phyloP scores from a whole-genome alignment of 2,797 vertebrate species.

The Margarornis squamiger region DNA sequence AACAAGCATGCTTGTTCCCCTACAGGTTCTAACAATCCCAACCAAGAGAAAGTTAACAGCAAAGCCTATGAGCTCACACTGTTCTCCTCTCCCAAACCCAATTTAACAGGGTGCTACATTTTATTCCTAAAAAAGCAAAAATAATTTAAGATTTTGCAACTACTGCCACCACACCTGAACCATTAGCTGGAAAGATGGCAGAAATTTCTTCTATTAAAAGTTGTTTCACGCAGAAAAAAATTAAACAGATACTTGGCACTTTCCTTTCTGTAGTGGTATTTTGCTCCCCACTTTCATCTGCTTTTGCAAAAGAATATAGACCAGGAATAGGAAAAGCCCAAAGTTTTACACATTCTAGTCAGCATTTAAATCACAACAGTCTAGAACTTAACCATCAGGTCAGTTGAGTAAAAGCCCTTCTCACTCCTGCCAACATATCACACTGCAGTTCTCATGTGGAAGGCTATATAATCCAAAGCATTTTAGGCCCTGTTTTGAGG shows the following conservation, averaged over 20 bases:
- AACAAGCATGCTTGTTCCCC: background rate
- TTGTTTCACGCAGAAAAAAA: background rate
- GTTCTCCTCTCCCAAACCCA: background rate
- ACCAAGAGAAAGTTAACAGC: background rate
- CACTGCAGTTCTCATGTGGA: accelerated
- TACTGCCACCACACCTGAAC: background rate
- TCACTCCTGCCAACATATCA: background rate
- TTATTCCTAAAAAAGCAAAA: background rate
- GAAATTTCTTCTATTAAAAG: background rate
- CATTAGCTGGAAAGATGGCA: background rate
- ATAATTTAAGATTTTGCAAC: background rate
- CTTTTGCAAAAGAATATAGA: background rate
- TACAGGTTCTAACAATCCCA: background rate
- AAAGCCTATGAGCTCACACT: background rate
- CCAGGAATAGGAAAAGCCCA: background rate
- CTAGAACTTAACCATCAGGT: background rate
- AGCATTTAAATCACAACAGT: background rate
- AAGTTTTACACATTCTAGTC: background rate
- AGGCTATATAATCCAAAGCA: background rate
- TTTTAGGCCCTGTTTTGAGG: background rate
- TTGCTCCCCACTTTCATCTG: background rate
- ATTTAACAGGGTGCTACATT: background rate
- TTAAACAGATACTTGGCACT: background rate
- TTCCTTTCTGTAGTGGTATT: background rate
- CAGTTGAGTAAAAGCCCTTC: background rate